phyloP scores from a whole-genome alignment of 2,113 vertebrate genomes.

The Eulemur rufifrons region DNA sequence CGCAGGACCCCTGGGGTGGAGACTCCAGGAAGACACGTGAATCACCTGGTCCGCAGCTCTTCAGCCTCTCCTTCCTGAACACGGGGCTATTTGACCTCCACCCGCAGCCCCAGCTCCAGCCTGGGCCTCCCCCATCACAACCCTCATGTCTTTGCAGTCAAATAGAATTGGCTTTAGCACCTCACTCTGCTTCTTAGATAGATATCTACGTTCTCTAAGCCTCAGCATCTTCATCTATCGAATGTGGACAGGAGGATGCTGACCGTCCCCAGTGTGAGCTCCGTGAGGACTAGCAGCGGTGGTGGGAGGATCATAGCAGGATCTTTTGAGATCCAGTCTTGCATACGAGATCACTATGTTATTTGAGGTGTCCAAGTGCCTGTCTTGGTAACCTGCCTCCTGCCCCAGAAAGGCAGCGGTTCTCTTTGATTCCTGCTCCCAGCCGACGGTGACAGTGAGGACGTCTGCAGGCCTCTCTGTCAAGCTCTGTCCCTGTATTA shows the following conservation, averaged over 20 bases:
- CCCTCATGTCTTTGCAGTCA: not conserved
- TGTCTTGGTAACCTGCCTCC: not conserved
- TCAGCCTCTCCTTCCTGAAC: not conserved
- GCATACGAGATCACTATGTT: not conserved
- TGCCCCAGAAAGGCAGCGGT: too few species aligned
- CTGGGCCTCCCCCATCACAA: not conserved
- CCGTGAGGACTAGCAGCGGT: not conserved
- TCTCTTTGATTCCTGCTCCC: not conserved
- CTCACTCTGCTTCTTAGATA: not conserved
- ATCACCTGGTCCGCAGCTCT: not conserved
- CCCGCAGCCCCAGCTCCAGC: not conserved
- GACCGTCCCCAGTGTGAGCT: not conserved
- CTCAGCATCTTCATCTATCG: not conserved
- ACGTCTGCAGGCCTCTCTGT: not conserved
- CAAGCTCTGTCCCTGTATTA: not conserved
- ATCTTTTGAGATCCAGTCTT: not conserved
- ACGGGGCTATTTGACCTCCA: too few species aligned
- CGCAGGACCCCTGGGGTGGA: not conserved
- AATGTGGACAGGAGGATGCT: rapidly evolving
- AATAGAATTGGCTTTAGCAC: not conserved
- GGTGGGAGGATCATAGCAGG: not conserved
- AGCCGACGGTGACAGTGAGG: not conserved
- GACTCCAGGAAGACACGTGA: rapidly evolving
- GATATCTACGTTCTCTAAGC: not conserved
- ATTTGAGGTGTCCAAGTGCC: not conserved